These are phyloP conservation scores for Hyperoodon ampullatus DNA, from an alignment of 2,113 vertebrate genomes.

Conservation along the genomic window DNA sequence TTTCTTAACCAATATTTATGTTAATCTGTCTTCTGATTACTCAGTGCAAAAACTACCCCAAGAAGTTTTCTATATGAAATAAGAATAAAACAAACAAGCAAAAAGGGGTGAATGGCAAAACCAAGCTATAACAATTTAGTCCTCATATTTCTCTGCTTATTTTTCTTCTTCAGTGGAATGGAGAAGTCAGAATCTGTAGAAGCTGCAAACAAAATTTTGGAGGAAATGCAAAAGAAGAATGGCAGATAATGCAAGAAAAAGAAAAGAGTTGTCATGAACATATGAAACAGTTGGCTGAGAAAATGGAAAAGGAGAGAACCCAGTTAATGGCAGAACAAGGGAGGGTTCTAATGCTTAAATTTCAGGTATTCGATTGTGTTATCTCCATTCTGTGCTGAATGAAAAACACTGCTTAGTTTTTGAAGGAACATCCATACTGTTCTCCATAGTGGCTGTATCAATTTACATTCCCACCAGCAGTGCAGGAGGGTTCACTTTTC, in stretches of 20 bases:
- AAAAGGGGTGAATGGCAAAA: neutral
- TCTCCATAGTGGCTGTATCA: too few species aligned
- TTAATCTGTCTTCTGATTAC: neutral
- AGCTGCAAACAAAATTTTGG: neutral
- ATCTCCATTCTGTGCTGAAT: neutral
- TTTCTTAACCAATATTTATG: neutral
- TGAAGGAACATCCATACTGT: too few species aligned
- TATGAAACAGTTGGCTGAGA: neutral
- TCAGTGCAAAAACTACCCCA: neutral
- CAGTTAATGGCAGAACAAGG: neutral
- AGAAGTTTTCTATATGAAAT: neutral
- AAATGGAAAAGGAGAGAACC: neutral
- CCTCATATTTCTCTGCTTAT: neutral
- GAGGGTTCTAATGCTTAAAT: neutral
- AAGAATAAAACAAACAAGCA: neutral
- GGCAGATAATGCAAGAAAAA: neutral
- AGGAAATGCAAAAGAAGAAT: neutral
- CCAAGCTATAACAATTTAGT: neutral
- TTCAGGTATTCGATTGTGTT: conserved; percentile 16
- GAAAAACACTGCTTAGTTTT: neutral
- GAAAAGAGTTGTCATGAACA: conserved; percentile 36
- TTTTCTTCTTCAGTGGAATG: conserved; percentile 5
- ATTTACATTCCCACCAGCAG: too few species aligned
- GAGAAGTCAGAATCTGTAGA: conserved; percentile 1
- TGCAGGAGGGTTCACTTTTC: too few species aligned